A percentile compares a stretch with the other conserved stretches of the same genome.
These are phyloP conservation scores for Mionectes olivaceus DNA, from an alignment of 2,797 vertebrate genomes.

Conservation along the genomic window DNA sequence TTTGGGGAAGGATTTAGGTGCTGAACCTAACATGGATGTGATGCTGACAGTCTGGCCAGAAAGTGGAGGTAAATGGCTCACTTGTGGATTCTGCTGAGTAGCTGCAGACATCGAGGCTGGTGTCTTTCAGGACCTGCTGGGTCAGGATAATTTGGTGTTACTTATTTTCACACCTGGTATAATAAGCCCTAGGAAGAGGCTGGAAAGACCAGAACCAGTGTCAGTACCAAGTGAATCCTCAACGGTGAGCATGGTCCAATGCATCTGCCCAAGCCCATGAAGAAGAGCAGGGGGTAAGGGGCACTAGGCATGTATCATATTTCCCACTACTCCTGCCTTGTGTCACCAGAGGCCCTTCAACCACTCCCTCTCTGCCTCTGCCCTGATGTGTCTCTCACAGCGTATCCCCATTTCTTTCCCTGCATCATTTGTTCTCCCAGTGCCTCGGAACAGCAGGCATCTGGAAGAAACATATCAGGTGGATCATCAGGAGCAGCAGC, in stretches of 20 bases:
- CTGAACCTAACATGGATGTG: neutral
- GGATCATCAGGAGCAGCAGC: neutral
- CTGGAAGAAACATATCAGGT: neutral
- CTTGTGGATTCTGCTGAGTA: conserved; percentile 19
- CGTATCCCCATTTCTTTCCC: neutral
- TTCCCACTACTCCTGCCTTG: neutral
- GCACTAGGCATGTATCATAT: accelerated
- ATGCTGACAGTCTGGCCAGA: conserved; percentile 8
- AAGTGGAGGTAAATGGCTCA: neutral
- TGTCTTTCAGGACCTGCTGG: neutral
- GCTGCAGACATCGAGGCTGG: neutral
- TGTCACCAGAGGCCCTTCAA: accelerated
- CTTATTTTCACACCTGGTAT: neutral
- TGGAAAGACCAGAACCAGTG: neutral
- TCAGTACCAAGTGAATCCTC: neutral
- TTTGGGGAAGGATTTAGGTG: neutral
- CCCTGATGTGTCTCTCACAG: accelerated
- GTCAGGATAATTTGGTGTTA: neutral
- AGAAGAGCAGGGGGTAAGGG: neutral
- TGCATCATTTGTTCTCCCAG: neutral
- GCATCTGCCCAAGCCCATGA: neutral
- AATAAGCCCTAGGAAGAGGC: neutral
- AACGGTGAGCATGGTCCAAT: accelerated
- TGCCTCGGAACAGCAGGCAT: neutral
- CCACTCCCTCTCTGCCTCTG: neutral